A percentile compares a stretch with the other conserved stretches of the same genome.
These are phyloP conservation scores for Ganaspis brasiliensis DNA, from an alignment of 2,888 invertebrate genomes.

Conservation along the genomic window DNA sequence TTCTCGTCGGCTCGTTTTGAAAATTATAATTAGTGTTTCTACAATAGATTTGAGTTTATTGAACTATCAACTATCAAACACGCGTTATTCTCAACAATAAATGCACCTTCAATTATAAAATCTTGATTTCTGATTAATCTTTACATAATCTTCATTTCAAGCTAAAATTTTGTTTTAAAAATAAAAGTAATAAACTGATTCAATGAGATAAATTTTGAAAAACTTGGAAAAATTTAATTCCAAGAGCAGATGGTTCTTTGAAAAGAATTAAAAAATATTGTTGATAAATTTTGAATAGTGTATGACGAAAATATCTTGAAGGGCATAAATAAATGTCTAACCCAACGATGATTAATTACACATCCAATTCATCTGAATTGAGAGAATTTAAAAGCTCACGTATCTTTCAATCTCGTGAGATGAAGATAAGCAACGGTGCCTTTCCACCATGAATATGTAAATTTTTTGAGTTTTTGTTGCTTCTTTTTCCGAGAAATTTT, in stretches of 20 bases:
- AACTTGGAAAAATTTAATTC: too few species aligned
- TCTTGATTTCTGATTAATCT: neutral
- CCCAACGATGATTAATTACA: neutral
- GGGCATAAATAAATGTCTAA: too few species aligned
- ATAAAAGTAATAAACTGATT: too few species aligned
- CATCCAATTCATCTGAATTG: neutral
- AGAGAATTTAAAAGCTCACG: neutral
- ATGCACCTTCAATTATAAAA: constrained; percentile 18
- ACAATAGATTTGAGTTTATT: constrained; percentile 33
- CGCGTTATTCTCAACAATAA: constrained; percentile 3
- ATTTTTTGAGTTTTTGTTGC: neutral
- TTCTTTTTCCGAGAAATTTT: neutral
- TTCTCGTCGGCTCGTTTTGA: constrained; percentile 52
- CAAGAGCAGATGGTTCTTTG: too few species aligned
- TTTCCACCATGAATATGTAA: too few species aligned
- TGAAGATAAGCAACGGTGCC: neutral
- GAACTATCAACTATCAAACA: constrained; percentile 15
- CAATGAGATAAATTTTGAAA: too few species aligned
- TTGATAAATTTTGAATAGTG: too few species aligned
- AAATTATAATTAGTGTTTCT: constrained; percentile 59
- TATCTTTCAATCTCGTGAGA: neutral
- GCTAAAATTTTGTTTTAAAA: too few species aligned
- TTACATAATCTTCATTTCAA: too few species aligned
- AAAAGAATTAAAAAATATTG: too few species aligned
- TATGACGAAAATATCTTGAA: too few species aligned